Percentiles rank a stretch among this genome's conserved stretches.
Conservation (phyloP, 2,113 vertebrate genomes). For the Manacus vitellinus region DNA sequence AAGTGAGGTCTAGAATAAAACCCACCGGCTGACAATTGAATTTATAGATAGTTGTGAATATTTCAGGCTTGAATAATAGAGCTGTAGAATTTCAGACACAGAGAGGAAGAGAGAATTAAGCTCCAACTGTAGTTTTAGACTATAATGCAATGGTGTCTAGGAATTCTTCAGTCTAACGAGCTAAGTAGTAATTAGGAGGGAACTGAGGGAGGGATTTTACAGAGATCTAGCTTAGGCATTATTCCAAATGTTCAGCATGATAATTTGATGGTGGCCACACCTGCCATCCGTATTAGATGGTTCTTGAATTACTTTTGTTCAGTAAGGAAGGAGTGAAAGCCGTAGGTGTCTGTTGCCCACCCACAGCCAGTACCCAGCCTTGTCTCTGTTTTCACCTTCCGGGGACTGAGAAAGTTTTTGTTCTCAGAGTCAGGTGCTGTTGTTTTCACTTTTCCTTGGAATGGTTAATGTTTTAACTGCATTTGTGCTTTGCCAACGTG, state of each 20-base stretch:
- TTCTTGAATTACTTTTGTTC: neutral
- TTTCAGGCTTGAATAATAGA: slow-evolving; percentile 94
- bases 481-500: neutral
- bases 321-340: neutral
- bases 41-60: slow-evolving; percentile 98
- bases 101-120: slow-evolving; percentile 82
- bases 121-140: slow-evolving; percentile 68
- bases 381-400: neutral
- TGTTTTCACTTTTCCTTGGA: neutral
- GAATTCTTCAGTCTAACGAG: slow-evolving; percentile 71
- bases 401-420: neutral
- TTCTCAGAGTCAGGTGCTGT: neutral
- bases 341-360: neutral
- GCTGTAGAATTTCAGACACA: slow-evolving; percentile 87
- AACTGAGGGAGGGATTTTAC: slow-evolving; percentile 60
- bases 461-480: neutral
- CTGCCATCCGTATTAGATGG: neutral
- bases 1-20: slow-evolving; percentile 89
- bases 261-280: slow-evolving; percentile 17
- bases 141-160: slow-evolving; percentile 71
- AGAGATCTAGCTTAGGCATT: slow-evolving; percentile 40
- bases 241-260: slow-evolving; percentile 19
- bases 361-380: neutral
- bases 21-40: slow-evolving; percentile 91
- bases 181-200: slow-evolving; percentile 75